Evolutionary conservation across 2,113 vertebrate species (phyloP).

Genomic region (Caranx melampygus): DNA sequence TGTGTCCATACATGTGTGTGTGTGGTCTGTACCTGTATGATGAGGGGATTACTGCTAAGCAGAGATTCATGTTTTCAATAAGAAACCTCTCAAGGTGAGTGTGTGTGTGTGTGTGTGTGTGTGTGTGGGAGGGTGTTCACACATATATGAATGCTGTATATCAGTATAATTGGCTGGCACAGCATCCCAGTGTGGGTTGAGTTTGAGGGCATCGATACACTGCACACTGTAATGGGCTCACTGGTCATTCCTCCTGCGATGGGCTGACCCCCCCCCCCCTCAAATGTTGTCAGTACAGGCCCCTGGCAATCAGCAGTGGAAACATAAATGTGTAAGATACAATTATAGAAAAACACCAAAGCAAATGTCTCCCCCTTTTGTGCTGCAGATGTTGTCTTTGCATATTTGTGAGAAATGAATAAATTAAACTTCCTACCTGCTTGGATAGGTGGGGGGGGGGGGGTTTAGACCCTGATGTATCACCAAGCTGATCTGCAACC

Average conservation of each 20-base stretch:
- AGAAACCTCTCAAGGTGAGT: conserved; percentile 1
- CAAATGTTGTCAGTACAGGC: conserved; percentile 28
- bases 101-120: not conserved
- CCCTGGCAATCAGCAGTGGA: conserved; percentile 4
- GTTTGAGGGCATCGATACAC: conserved; percentile 58
- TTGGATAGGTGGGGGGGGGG: conserved; percentile 33
- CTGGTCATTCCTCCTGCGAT: conserved; percentile 27
- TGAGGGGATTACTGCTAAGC: conserved; percentile 20
- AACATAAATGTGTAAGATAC: not conserved
- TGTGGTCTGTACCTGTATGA: conserved; percentile 4
- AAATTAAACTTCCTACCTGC: conserved; percentile 18
- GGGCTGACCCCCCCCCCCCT: conserved; percentile 32
- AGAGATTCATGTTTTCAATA: conserved; percentile 28
- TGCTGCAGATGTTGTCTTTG: conserved; percentile 44
- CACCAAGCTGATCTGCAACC: conserved; percentile 17
- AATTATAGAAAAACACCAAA: conserved; percentile 30
- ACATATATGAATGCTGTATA: conserved; percentile 27
- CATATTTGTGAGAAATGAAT: conserved; percentile 31
- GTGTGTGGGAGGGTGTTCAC: not conserved
- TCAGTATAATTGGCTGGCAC: conserved; percentile 65
- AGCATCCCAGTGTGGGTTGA: conserved; percentile 61
- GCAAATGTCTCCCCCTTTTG: conserved; percentile 33
- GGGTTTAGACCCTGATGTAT: conserved; percentile 19
- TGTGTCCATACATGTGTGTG: not conserved
- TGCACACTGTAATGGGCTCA: conserved; percentile 42